These are phyloP conservation scores for Drosophila glabriapex DNA, from an alignment of 2,888 invertebrate genomes.

Conservation along the genomic window DNA sequence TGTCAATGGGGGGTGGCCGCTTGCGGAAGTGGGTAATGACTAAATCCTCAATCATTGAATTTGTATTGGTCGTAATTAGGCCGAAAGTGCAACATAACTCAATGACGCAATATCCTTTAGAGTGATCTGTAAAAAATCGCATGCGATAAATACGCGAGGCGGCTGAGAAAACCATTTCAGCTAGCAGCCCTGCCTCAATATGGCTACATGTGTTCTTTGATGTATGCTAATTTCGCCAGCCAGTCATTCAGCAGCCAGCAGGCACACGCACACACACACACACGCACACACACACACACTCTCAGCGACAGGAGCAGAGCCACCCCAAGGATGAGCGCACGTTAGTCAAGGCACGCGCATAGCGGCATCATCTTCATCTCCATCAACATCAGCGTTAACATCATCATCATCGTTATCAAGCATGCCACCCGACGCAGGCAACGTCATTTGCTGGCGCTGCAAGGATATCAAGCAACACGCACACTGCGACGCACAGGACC, in stretches of 20 bases:
- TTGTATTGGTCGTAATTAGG: constrained; percentile 64
- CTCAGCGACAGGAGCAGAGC: constrained; percentile 19
- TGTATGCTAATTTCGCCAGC: constrained; percentile 73
- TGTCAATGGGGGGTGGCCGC: constrained; percentile 22
- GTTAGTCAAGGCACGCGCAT: constrained; percentile 77
- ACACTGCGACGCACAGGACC: constrained; percentile 39
- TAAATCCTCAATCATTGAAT: constrained; percentile 55
- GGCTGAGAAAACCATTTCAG: constrained; percentile 31
- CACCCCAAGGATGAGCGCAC: constrained; percentile 68
- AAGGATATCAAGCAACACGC: constrained; percentile 58
- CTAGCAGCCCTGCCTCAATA: constrained; percentile 72
- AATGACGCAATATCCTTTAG: constrained; percentile 15
- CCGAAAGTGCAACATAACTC: constrained; percentile 52
- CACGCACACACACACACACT: constrained; percentile 12
- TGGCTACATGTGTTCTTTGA: constrained; percentile 66
- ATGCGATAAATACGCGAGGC: constrained; percentile 65
- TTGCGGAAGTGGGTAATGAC: constrained; percentile 4
- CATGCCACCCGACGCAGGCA: constrained; percentile 17
- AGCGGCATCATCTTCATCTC: constrained; percentile 64
- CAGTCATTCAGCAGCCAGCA: constrained; percentile 73
- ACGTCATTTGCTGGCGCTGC: constrained; percentile 35
- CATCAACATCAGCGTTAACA: constrained; percentile 23
- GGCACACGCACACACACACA: constrained; percentile 20
- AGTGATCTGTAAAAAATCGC: constrained; percentile 43
- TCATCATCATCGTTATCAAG: constrained; percentile 26